Evolutionary conservation across 2,797 vertebrate species (phyloP), one percentile per base, ranked within the genome.

Genomic region (Hemibagrus guttatus): DNA sequence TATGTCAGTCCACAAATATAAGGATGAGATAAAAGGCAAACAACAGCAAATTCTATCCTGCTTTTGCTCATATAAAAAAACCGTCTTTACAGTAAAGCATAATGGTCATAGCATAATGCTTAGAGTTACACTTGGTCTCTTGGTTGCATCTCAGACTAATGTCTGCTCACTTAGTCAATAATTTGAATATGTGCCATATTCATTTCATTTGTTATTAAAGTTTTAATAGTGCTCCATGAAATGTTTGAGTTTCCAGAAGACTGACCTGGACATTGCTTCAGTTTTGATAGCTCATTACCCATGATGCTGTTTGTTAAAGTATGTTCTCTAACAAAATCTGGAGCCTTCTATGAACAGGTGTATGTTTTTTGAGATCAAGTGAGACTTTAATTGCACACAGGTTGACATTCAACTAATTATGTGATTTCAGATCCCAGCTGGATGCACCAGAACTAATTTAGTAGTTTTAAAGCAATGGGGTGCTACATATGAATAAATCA

Each of bases 321-420:
- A 59, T 23, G 19, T 28, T 26, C 2, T 35, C 7, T 23, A 23
- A 79, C 54, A 59, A 81, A 64, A 63, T 64, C 14, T 28, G 6
- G 31, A 14, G 23, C 6, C 23, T 63, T 3, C 2, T 12, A 39
- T 76, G 14, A 76, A 69, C 4, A 49, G 42, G 6, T 69, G 66
- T 19, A 52, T 52, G 46, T 58, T 35, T 35, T 28, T 26, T 26
- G 14, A 58, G 54, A 81, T 63, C 23, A 81, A 63, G 78, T 81
- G 6, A n/a, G 14, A 46, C 13, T 63, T n/a, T 81, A 61, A 61
- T 42, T 8, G 19, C 72, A 26, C 46, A 76, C 26, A 28, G 28
- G 17, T 31, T 56, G 75, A 35, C 75, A 78, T 78, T 78, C 52
- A 56, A 58, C 75, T 78, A 58, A 78, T 78, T 78, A 35, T 6